Evolutionary conservation across 2,113 vertebrate species (phyloP), one percentile per base, ranked within the genome.

Genomic region (Podarcis raffonei): DNA sequence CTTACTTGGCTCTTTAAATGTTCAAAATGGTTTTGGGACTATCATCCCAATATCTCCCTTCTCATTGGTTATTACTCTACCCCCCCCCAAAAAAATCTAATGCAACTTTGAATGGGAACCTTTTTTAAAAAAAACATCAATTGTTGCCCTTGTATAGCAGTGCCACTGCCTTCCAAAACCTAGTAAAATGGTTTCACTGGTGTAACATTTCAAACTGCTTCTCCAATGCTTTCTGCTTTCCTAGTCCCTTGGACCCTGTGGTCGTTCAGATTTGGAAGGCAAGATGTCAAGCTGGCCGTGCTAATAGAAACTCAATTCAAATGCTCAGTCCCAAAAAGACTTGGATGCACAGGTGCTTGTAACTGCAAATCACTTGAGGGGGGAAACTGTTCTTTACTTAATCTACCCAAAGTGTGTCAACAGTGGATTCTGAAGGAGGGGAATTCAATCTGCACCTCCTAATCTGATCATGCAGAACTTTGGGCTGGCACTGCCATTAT

Each of bases 81-180:
- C 18, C 90, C 93, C 94, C 92, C 48, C 48, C 9, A 2, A 53
- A 53, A 53, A 53, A 11, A 53, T 90, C 94, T 94, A 94, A 87
- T 94, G 93, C 92, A 95, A 94, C 94, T 90, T 92, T 12, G 87
- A 91, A 95, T 53, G 95, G 92, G 94, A 94, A 94, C 90, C 62
- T 35, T 81, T 4, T 35, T 81, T 4, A 62, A 62, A 62, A 62
- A 20, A 57, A 6, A n/a, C 88, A 88, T 72, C 42, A 22, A 91
- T 96, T 94, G 91, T 92, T 95, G 94, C 86, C 93, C 91, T 95
- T 95, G 95, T 95, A 95, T 95, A 95, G 90, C 95, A 95, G 93
- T 95, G 94, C 95, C 94, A 93, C 93, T 96, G 94, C 95, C 94
- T 96, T 95, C 93, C 93, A 95, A 94, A 95, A 92, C 92, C 94